Conservation (phyloP, 2,888 invertebrate genomes). For the Operophtera brumata region DNA sequence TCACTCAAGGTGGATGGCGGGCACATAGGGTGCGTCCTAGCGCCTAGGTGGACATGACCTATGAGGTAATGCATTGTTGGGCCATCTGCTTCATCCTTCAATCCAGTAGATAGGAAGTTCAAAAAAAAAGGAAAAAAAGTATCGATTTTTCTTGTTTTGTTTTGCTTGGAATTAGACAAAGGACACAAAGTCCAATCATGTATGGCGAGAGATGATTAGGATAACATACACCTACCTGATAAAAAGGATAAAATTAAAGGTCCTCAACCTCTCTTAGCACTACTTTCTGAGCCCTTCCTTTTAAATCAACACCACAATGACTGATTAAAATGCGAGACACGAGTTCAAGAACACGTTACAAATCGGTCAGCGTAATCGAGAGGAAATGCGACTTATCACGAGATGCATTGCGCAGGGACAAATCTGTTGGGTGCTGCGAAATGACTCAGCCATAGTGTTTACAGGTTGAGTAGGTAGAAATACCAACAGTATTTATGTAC, state of each 20-base stretch:
- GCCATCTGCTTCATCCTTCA: no score
- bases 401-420: constrained; percentile 41
- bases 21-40: no score
- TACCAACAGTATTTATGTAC: constrained; percentile 2
- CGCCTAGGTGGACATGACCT: no score
- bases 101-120: no score
- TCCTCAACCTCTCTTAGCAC: background rate
- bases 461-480: constrained; percentile 12
- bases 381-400: constrained; percentile 35
- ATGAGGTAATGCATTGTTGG: no score
- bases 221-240: background rate
- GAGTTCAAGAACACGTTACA: constrained; percentile 25
- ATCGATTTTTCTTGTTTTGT: no score
- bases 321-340: constrained; percentile 25
- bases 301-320: constrained; percentile 1
- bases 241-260: background rate
- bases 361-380: constrained; percentile 37
- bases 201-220: no score
- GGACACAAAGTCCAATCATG: no score
- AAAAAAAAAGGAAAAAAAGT: no score
- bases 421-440: constrained; percentile 40
- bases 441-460: constrained; percentile 23
- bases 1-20: no score
- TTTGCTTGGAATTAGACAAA: no score
- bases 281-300: background rate